Base-by-base conservation (phyloP, 1,140 invertebrate species). In the Melitaea cinxia region DNA sequence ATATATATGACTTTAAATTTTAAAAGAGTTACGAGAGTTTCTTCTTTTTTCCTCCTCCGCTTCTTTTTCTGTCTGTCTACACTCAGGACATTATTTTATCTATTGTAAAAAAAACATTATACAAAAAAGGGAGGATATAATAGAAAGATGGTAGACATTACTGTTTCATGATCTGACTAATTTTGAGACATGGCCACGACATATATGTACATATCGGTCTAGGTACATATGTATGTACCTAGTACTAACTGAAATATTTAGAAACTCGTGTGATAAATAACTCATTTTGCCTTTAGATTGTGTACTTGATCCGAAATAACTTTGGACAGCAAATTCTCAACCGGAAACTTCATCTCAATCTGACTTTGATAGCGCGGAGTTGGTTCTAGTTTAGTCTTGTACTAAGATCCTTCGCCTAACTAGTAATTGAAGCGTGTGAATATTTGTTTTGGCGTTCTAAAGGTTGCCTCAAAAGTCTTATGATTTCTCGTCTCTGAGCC, bases 251-350 rank as follows among this genome's bases (percentile, higher is more conserved):
- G 10, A 49, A 58, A 9, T 45, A 42, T 10, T 7, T 21, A 10
- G 39, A 47, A 65, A 60, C 14, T 66, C 49, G 49, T 47, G 39
- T 28, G 21, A 50, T 59, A 60, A 66, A 55, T 39, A 55, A 33
- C 49, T 66, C 39, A 66, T 54, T 23, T 50, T 4, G 19, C 14
- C 15, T 4, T 63, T 17, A 65, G n/a, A 37, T 19, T 21, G 49
- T 42, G 47, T 54, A 33, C n/a, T 65, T 39, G 33, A 37, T 49
- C 37, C 28, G 17, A 65, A 26, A 24, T 49, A 59, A 65, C 55
- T 65, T 59, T 39, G 15, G 9, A 54, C 24, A 59, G 26, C 56
- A 59, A 65, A 65, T 65, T 59, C 56, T 54, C 54, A 58, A 59
- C 23, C 15, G 28, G 33, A 30, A 65, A 59, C 55, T 65, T 54